These are phyloP conservation scores for Sminthurinus aureus DNA, from an alignment of 2,888 invertebrate species.

Conservation along the genomic window DNA sequence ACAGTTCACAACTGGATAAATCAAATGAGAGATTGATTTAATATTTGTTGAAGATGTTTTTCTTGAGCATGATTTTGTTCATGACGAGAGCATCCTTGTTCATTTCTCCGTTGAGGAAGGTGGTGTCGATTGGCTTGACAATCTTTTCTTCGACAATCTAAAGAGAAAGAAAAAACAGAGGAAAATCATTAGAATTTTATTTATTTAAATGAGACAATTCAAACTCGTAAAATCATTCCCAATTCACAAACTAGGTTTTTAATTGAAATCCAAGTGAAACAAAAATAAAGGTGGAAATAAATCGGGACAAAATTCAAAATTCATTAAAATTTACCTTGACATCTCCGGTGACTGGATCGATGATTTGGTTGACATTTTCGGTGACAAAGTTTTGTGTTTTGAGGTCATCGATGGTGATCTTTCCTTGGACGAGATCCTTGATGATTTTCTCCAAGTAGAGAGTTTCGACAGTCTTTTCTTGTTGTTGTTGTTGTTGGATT, in stretches of 20 bases:
- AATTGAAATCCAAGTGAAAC: too few species aligned
- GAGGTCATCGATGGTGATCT: constrained; percentile 10
- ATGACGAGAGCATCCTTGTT: constrained; percentile 27
- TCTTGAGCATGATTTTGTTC: constrained; percentile 23
- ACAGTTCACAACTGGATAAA: too few species aligned
- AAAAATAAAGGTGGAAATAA: too few species aligned
- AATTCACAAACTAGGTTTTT: too few species aligned
- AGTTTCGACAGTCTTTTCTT: background rate
- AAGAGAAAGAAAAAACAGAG: constrained; percentile 2
- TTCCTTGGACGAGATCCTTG: constrained; percentile 27
- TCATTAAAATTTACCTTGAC: constrained; percentile 21
- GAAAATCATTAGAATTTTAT: background rate
- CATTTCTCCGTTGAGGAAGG: constrained; percentile 15
- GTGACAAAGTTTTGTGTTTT: background rate
- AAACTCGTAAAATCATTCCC: too few species aligned
- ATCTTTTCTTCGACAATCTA: constrained; percentile 30
- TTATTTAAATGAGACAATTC: too few species aligned
- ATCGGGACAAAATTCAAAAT: too few species aligned
- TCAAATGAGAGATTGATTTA: too few species aligned
- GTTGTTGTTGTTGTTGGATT: background rate
- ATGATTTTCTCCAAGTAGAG: constrained; percentile 13
- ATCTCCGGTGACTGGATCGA: constrained; percentile 38
- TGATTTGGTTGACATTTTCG: constrained; percentile 21
- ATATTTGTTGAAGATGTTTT: constrained; percentile 27
- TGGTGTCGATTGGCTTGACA: constrained; percentile 25